These are phyloP conservation scores for Periparus ater DNA, from an alignment of 2,797 vertebrate species.

Conservation along the genomic window DNA sequence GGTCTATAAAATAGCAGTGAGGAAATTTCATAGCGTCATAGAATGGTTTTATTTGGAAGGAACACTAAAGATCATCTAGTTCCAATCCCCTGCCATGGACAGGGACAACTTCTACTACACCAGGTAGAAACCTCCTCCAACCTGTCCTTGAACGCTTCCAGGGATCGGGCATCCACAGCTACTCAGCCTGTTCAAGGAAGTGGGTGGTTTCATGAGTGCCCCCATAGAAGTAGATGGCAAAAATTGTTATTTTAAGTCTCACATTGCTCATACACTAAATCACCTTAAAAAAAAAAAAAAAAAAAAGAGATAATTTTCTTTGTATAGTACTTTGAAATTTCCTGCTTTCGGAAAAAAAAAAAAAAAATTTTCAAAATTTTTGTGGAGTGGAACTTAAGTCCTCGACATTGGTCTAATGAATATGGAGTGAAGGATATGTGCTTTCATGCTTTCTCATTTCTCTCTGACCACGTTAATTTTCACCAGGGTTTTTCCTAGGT, in stretches of 20 bases:
- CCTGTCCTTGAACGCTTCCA: background rate
- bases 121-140: background rate
- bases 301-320: background rate
- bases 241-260: background rate
- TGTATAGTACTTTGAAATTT: background rate
- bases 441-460: background rate
- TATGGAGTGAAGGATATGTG: background rate
- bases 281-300: background rate
- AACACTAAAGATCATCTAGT: background rate
- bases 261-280: background rate
- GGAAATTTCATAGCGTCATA: background rate
- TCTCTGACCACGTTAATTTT: background rate
- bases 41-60: background rate
- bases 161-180: background rate
- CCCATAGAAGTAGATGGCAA: background rate
- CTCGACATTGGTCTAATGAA: background rate
- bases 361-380: background rate
- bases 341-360: background rate
- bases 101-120: background rate
- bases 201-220: background rate
- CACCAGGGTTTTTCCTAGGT: background rate
- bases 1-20: background rate
- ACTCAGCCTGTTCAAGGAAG: background rate
- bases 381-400: background rate
- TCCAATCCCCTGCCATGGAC: background rate